Percentiles rank a stretch among this genome's conserved stretches.
These are phyloP conservation scores for Hephaestus fuliginosus DNA, from an alignment of 2,797 vertebrate genomes.

Conservation along the genomic window DNA sequence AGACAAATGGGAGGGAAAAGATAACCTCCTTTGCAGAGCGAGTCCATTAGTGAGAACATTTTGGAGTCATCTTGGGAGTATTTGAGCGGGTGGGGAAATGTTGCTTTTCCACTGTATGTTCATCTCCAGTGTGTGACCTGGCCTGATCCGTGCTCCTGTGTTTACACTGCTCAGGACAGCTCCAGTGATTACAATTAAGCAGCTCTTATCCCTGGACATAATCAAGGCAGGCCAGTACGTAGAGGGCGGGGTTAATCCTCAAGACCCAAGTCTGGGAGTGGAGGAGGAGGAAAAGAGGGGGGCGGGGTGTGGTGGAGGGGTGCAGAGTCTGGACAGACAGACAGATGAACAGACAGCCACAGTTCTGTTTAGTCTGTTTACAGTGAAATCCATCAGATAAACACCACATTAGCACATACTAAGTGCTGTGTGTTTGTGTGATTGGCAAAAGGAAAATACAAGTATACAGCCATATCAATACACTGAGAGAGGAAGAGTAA, in stretches of 20 bases:
- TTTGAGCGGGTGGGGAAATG: not conserved
- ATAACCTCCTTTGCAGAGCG: not conserved
- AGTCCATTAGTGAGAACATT: not conserved
- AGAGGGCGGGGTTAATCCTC: slow-evolving; percentile 79
- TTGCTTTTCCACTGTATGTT: slow-evolving; percentile 16
- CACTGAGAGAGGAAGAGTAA: slow-evolving; percentile 7
- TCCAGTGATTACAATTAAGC: slow-evolving; percentile 86
- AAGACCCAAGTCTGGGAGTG: slow-evolving; percentile 57
- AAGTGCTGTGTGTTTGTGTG: not conserved
- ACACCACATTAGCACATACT: slow-evolving; percentile 24
- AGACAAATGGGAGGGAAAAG: not conserved
- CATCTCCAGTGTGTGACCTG: slow-evolving; percentile 19
- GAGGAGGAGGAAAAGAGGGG: slow-evolving; percentile 10
- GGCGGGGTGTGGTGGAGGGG: not conserved
- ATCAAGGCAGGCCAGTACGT: slow-evolving; percentile 77
- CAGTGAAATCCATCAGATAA: slow-evolving; percentile 31
- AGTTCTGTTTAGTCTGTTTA: slow-evolving; percentile 23
- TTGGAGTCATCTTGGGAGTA: not conserved
- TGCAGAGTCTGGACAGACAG: slow-evolving; percentile 19
- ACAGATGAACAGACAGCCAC: slow-evolving; percentile 28
- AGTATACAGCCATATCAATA: slow-evolving; percentile 32
- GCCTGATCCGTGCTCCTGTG: slow-evolving; percentile 44
- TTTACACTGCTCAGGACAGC: slow-evolving; percentile 68
- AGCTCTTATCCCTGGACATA: slow-evolving; percentile 85
- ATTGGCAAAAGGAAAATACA: slow-evolving; percentile 13